These are phyloP conservation scores for Hoplodrina ambigua DNA, from an alignment of 2,888 invertebrate genomes.

Conservation along the genomic window DNA sequence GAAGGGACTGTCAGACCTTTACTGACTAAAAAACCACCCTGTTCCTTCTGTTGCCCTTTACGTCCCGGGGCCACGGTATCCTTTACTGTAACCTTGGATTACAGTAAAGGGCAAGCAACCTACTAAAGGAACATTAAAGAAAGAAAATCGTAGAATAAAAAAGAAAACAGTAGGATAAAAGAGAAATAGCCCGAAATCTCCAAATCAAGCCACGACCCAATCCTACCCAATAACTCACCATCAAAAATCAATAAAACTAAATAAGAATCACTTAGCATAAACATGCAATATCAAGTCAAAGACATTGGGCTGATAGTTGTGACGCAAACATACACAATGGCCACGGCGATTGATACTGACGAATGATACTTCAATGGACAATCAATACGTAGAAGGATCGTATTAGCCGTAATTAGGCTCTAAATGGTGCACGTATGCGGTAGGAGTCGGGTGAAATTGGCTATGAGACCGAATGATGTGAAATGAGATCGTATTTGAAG, in stretches of 20 bases:
- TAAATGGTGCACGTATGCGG: constrained; percentile 35
- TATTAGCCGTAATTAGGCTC: constrained; percentile 60
- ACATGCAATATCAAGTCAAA: constrained; percentile 43
- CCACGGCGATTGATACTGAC: constrained; percentile 59
- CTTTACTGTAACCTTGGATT: too few species aligned
- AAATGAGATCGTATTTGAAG: neutral
- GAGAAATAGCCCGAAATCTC: too few species aligned
- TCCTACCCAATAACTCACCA: constrained; percentile 14
- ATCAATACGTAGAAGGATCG: constrained; percentile 66
- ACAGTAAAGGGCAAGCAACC: too few species aligned
- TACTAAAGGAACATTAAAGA: too few species aligned
- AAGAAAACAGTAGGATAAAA: too few species aligned
- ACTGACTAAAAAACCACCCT: too few species aligned
- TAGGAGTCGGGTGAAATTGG: constrained; percentile 26
- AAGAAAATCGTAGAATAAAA: too few species aligned
- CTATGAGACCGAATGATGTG: neutral
- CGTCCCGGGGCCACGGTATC: too few species aligned
- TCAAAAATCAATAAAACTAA: constrained; percentile 28
- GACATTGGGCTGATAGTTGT: constrained; percentile 55
- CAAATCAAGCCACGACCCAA: neutral
- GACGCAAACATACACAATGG: constrained; percentile 78
- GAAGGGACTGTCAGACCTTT: too few species aligned
- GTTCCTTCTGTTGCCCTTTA: too few species aligned
- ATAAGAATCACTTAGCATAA: constrained; percentile 54
- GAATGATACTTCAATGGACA: constrained; percentile 67